Percentiles rank a stretch among this genome's conserved stretches.
These are phyloP conservation scores for Sycophaga agraensis DNA, from an alignment of 1,140 invertebrate species.

Conservation along the genomic window DNA sequence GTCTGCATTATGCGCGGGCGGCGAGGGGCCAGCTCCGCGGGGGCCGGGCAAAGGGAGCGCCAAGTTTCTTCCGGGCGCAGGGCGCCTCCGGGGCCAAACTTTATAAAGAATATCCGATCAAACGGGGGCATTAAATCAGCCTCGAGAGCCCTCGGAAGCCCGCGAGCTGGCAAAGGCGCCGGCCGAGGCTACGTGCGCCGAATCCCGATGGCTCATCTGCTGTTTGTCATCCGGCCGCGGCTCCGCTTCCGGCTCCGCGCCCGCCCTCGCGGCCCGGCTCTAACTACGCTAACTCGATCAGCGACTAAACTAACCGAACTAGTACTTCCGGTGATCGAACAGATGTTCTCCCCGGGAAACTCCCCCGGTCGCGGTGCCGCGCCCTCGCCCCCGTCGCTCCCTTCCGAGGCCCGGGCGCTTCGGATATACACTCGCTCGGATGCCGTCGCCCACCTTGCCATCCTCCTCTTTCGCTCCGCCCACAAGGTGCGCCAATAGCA, in stretches of 20 bases:
- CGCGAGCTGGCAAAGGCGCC: too few relatives aligned
- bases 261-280: not conserved
- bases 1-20: too few relatives aligned
- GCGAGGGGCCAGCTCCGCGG: too few relatives aligned
- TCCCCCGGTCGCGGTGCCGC: too few relatives aligned
- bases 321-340: slow-evolving; percentile 39
- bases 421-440: too few relatives aligned
- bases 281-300: slow-evolving; percentile 49
- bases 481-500: too few relatives aligned
- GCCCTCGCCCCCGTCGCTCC: too few relatives aligned
- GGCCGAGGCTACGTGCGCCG: slow-evolving; percentile 44
- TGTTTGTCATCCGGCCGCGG: slow-evolving; percentile 48
- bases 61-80: too few relatives aligned
- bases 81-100: slow-evolving; percentile 35
- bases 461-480: too few relatives aligned
- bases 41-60: too few relatives aligned
- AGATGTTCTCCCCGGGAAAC: slow-evolving; percentile 29
- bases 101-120: slow-evolving; percentile 52
- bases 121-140: slow-evolving; percentile 49
- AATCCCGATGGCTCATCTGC: slow-evolving; percentile 45
- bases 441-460: too few relatives aligned
- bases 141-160: slow-evolving; percentile 40
- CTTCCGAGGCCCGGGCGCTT: too few relatives aligned
- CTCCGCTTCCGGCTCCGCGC: not conserved
- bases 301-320: slow-evolving; percentile 44